These are phyloP conservation scores for Poecilus cupreus DNA, from an alignment of 2,888 invertebrate species.

Conservation along the genomic window DNA sequence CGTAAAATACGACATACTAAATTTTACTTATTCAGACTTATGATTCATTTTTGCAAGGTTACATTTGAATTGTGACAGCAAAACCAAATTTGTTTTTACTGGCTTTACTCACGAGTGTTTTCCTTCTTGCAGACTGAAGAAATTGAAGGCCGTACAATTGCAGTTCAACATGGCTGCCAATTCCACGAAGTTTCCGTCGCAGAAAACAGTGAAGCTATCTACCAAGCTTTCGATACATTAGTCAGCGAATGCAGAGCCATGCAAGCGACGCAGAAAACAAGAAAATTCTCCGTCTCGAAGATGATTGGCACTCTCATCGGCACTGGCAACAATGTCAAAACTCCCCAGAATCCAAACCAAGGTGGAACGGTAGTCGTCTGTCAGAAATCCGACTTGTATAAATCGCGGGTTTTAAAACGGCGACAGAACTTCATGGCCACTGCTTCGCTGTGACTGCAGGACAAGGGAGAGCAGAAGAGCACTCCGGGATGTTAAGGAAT, in stretches of 20 bases:
- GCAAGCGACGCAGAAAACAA: slow-evolving; percentile 75
- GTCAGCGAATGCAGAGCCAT: slow-evolving; percentile 79
- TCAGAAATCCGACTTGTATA: slow-evolving; percentile 77
- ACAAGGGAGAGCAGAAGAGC: slow-evolving; percentile 66
- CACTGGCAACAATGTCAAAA: slow-evolving; percentile 69
- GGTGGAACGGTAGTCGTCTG: slow-evolving; percentile 78
- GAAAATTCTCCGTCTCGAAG: slow-evolving; percentile 86
- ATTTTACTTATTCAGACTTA: slow-evolving; percentile 2
- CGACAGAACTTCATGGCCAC: slow-evolving; percentile 77
- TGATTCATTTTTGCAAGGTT: slow-evolving; percentile 19
- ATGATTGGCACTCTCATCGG: slow-evolving; percentile 86
- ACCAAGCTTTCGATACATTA: slow-evolving; percentile 82
- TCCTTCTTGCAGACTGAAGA: slow-evolving; percentile 79
- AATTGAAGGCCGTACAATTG: slow-evolving; percentile 81
- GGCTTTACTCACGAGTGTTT: background rate
- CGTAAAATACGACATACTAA: slow-evolving; percentile 31
- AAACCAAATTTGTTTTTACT: background rate
- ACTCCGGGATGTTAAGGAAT: slow-evolving; percentile 64
- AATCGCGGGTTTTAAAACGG: slow-evolving; percentile 75
- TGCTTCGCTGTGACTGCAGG: slow-evolving; percentile 81
- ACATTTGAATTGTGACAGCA: background rate
- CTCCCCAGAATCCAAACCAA: slow-evolving; percentile 70
- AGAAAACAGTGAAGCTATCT: slow-evolving; percentile 84
- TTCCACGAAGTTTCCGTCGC: slow-evolving; percentile 90
- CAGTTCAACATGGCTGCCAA: slow-evolving; percentile 81